Evolutionary conservation across 2,888 invertebrate genomes (phyloP).

Genomic region (Troides oblongomaculatus): DNA sequence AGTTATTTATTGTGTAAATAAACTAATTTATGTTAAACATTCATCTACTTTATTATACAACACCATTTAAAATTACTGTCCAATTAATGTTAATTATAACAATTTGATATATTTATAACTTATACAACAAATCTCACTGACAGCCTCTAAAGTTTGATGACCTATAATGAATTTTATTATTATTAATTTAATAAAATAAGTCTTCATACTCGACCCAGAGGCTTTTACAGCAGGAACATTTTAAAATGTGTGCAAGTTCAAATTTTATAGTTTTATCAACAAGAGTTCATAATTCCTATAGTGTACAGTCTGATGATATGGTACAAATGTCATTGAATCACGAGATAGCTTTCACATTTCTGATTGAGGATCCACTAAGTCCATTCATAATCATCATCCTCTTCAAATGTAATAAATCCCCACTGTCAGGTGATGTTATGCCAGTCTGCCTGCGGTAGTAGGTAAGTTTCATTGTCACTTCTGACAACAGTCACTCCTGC

Average conservation of each 20-base stretch:
- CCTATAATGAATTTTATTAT: background rate
- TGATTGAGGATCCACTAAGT: constrained; percentile 49
- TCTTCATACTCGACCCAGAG: too few relatives aligned
- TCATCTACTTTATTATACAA: constrained; percentile 12
- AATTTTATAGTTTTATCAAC: background rate
- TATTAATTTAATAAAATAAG: background rate
- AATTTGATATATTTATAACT: background rate
- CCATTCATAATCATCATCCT: constrained; percentile 75
- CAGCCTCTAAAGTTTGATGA: background rate
- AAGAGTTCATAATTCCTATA: background rate
- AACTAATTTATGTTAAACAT: constrained; percentile 21
- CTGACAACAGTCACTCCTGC: constrained; percentile 89
- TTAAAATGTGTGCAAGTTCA: too few relatives aligned
- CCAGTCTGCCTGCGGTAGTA: constrained; percentile 90
- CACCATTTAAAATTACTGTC: background rate
- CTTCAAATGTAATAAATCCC: constrained; percentile 72
- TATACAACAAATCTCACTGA: background rate
- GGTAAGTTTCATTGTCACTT: constrained; percentile 91
- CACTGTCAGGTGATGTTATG: constrained; percentile 79
- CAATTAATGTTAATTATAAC: background rate
- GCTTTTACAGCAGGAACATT: too few relatives aligned
- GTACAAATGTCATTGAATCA: background rate
- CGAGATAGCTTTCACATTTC: constrained; percentile 19
- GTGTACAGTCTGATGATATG: background rate
- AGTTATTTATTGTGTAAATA: constrained; percentile 22